phyloP scores from a whole-genome alignment of 2,113 vertebrate species.

The Panurus biarmicus region DNA sequence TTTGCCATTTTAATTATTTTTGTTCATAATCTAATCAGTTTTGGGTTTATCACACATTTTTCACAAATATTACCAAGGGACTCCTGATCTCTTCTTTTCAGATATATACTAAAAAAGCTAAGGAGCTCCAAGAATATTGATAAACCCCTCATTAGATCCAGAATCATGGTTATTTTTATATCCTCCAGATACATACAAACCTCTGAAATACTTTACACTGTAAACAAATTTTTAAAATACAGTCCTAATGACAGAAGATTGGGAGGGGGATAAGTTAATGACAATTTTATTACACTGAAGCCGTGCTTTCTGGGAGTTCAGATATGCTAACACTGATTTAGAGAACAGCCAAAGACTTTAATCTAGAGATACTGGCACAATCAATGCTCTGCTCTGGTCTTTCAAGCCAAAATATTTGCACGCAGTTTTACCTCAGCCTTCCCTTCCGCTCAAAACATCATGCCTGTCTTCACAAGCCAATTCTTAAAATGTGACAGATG shows the following conservation, averaged over 20 bases:
- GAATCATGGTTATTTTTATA: background rate
- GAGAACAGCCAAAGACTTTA: background rate
- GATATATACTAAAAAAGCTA: background rate
- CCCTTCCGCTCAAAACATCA: background rate
- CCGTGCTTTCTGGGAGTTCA: background rate
- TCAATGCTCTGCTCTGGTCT: background rate
- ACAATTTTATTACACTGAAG: background rate
- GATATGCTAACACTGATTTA: background rate
- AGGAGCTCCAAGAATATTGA: background rate
- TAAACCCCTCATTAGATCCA: background rate
- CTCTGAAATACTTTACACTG: background rate
- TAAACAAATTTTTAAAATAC: background rate
- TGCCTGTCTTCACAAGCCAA: background rate
- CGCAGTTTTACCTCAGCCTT: background rate
- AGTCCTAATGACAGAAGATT: background rate
- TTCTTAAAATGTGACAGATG: background rate
- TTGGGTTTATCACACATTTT: background rate
- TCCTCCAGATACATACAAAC: background rate
- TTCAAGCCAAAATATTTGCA: background rate
- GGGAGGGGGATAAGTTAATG: background rate
- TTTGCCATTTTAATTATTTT: background rate
- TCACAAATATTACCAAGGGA: background rate
- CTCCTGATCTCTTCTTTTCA: background rate
- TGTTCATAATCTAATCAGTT: background rate
- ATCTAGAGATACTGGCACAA: background rate